These are phyloP conservation scores for Zoanthus sociatus DNA, from an alignment of 92 coral and sea anemone genomes.

Conservation along the genomic window DNA sequence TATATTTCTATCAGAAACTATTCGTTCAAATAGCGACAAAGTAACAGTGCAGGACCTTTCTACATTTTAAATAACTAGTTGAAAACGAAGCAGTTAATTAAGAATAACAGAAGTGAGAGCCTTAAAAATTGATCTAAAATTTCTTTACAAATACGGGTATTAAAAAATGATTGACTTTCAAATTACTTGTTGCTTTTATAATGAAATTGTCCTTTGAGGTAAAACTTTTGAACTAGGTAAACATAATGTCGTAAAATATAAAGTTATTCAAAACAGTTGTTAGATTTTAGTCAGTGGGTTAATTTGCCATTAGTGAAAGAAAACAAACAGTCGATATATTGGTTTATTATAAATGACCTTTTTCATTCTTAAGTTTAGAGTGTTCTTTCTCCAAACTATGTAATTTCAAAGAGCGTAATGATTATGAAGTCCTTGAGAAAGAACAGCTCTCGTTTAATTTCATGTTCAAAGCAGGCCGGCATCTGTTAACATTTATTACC, in stretches of 20 bases:
- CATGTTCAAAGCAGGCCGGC: slow-evolving; percentile 27
- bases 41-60: slow-evolving; percentile 32
- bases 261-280: slow-evolving; percentile 14
- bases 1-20: slow-evolving; percentile 5
- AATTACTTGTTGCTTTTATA: background rate
- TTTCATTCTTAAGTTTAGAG: slow-evolving; percentile 18
- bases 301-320: slow-evolving; percentile 50
- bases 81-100: slow-evolving; percentile 37
- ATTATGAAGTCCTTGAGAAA: slow-evolving; percentile 4
- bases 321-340: slow-evolving; percentile 26
- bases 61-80: slow-evolving; percentile 7
- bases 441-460: background rate
- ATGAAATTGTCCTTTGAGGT: background rate
- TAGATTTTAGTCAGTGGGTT: slow-evolving; percentile 12
- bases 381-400: background rate
- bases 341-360: background rate
- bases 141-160: background rate
- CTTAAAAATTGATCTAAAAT: background rate
- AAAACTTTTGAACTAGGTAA: slow-evolving; percentile 11
- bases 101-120: background rate
- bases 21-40: slow-evolving; percentile 23
- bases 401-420: background rate
- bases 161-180: background rate
- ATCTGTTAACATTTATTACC: slow-evolving; percentile 13
- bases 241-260: slow-evolving; percentile 12